phyloP scores from a whole-genome alignment of 2,888 invertebrate genomes.

The Torymus aiolomorphi region DNA sequence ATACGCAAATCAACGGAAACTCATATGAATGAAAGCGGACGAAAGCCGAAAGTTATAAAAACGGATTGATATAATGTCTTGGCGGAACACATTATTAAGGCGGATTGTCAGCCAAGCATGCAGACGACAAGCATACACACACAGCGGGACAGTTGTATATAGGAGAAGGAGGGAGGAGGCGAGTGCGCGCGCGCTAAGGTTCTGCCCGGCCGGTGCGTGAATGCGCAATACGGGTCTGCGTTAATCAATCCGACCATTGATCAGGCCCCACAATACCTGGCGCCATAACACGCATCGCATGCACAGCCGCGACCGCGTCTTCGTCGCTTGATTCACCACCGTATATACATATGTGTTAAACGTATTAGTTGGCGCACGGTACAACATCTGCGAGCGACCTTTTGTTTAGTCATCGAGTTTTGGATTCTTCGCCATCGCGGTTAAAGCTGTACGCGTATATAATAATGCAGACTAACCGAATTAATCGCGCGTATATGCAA shows the following conservation, averaged over 20 bases:
- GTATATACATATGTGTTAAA: slow-evolving; percentile 18
- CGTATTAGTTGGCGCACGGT: slow-evolving; percentile 30
- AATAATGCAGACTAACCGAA: neutral
- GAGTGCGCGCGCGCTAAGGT: too few relatives aligned
- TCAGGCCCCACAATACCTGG: slow-evolving; percentile 63
- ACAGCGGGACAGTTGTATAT: neutral
- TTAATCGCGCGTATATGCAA: slow-evolving; percentile 22
- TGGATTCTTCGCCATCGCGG: slow-evolving; percentile 31
- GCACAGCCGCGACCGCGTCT: slow-evolving; percentile 40
- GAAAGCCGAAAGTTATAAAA: slow-evolving; percentile 16
- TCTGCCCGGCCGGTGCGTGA: too few relatives aligned
- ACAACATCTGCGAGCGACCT: neutral
- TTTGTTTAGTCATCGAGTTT: too few relatives aligned
- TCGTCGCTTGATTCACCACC: slow-evolving; percentile 41
- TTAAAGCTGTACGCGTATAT: neutral
- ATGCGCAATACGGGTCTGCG: slow-evolving; percentile 55
- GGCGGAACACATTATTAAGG: neutral
- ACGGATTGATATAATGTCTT: neutral
- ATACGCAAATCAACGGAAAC: too few relatives aligned
- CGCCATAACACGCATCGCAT: slow-evolving; percentile 59
- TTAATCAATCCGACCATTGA: slow-evolving; percentile 69
- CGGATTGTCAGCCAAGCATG: slow-evolving; percentile 2
- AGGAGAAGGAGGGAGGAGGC: too few relatives aligned
- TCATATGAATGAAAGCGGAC: neutral
- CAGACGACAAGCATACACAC: neutral